Evolutionary conservation across 1,140 invertebrate species (phyloP).

Genomic region (Leptinotarsa undecemlineata): DNA sequence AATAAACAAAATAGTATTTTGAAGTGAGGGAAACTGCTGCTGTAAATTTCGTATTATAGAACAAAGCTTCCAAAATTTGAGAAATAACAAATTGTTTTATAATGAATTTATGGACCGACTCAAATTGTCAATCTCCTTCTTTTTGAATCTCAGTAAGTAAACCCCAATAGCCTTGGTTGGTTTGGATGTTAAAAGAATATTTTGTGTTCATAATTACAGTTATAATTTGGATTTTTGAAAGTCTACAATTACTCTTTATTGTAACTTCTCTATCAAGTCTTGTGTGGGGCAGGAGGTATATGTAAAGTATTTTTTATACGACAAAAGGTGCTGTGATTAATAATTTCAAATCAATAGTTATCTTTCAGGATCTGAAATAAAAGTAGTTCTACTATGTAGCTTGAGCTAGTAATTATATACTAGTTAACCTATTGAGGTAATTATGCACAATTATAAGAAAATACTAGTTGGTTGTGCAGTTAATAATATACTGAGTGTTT

Average conservation of each 20-base stretch:
- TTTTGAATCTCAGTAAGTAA: too few species aligned
- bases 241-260: neutral
- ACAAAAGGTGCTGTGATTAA: slow-evolving; percentile 1
- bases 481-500: neutral
- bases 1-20: too few species aligned
- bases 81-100: too few species aligned
- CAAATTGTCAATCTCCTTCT: too few species aligned
- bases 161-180: too few species aligned
- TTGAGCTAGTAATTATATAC: neutral
- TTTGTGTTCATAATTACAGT: too few species aligned
- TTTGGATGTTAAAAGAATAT: too few species aligned
- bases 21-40: too few species aligned
- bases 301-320: slow-evolving; percentile 9
- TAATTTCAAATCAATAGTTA: neutral
- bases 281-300: neutral
- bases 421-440: neutral
- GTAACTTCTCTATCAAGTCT: neutral
- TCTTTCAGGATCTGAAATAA: neutral
- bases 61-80: too few species aligned
- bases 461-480: neutral
- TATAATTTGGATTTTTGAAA: too few species aligned
- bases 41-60: too few species aligned
- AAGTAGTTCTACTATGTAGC: neutral
- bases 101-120: too few species aligned
- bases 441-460: neutral